Evolutionary conservation across 2,113 vertebrate species (phyloP).

Genomic region (Heterotis niloticus): DNA sequence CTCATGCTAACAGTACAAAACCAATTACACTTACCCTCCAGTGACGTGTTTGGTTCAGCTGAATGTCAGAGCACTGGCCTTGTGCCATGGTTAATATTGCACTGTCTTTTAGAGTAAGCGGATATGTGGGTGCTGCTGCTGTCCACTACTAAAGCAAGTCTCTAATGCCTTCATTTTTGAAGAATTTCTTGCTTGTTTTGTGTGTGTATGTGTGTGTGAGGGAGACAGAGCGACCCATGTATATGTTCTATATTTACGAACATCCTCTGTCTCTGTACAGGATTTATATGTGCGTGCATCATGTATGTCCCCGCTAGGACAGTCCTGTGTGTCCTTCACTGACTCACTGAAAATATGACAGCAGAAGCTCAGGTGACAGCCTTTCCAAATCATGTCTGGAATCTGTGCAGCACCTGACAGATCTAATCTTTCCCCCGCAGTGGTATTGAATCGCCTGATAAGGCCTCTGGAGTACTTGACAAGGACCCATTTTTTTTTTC

Average conservation of each 20-base stretch:
- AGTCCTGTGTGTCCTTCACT: slow-evolving; percentile 44
- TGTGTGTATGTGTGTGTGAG: too few species aligned
- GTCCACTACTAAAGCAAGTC: neutral
- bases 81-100: neutral
- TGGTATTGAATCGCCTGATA: neutral
- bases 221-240: too few species aligned
- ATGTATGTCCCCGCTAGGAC: neutral
- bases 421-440: neutral
- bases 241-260: neutral
- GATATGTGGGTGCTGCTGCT: neutral
- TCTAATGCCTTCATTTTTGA: neutral
- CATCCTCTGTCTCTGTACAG: neutral
- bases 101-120: neutral
- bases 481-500: neutral
- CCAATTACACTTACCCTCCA: slow-evolving; percentile 8
- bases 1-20: slow-evolving; percentile 18
- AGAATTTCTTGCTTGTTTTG: neutral
- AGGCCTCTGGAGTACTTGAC: neutral
- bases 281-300: slow-evolving; percentile 20
- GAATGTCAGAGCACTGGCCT: slow-evolving; percentile 10
- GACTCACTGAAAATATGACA: slow-evolving; percentile 36
- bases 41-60: neutral
- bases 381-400: slow-evolving; percentile 31
- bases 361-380: slow-evolving; percentile 37
- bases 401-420: neutral